Base-by-base conservation (phyloP, 2,888 invertebrate genomes). In the Philereme transversata region DNA sequence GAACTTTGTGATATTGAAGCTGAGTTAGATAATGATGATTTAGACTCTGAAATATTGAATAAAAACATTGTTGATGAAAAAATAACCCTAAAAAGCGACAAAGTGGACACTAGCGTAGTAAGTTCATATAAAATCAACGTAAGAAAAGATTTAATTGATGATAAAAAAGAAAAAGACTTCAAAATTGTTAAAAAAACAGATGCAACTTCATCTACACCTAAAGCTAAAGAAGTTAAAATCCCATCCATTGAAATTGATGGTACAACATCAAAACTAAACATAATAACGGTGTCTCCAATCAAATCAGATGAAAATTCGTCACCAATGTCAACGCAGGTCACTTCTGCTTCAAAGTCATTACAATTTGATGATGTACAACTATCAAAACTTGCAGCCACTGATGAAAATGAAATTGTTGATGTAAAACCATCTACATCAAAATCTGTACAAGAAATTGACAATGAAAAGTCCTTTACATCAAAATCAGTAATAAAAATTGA, bases 1-100 rank as follows among this genome's bases (percentile, higher is more conserved):
- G 84, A 86, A 22, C 48, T 86, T 0, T 81, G 85, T 68, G 82
- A 82, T 65, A 72, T 70, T 51, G 78, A 76, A 60, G 70, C 71
- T 9, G 69, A 65, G 44, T 49, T 73, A 5, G 60, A 55, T 3
- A 22, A 22, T 44, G 67, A 68, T 46, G 59, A 65, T 33, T 56
- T 63, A 4, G 52, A 60, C 8, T 22, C 36, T 4, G 40, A 50
- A 38, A n/a, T 40, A 8, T 40, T 47, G 4, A 1, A 35, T 45
- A 22, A 45, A 22, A 11, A 7, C 4, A 45, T 6, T 45, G 45
- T 22, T 7, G 22, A 22, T 6, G 7, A 40, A 8, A 40, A 40
- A 36, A 7, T 7, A 11, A 44, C 11, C 0, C 44, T 11, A 44
- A 5, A 44, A 44, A 10, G 5, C 9, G 10, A 10, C 10, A 10